A percentile compares a stretch with the other conserved stretches of the same genome.
These are phyloP conservation scores for Achatina immaculata DNA, from an alignment of 1,140 invertebrate species.

Conservation along the genomic window DNA sequence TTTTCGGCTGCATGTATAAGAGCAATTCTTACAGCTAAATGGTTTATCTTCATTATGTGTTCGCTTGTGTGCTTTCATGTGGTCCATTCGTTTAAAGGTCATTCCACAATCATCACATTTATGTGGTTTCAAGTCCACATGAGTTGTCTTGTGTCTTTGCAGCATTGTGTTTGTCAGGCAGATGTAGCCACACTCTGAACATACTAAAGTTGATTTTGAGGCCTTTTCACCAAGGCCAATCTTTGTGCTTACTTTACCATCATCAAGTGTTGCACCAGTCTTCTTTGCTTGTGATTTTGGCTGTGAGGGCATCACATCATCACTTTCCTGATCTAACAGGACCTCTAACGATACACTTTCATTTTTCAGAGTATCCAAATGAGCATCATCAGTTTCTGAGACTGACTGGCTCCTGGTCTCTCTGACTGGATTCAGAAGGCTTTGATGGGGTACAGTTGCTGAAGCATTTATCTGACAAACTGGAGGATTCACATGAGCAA, in stretches of 20 bases:
- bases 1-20: constrained; percentile 66
- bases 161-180: constrained; percentile 19
- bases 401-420: not conserved
- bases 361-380: not conserved
- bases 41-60: constrained; percentile 98
- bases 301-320: not conserved
- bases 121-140: constrained; percentile 45
- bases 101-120: constrained; percentile 93
- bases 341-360: not conserved
- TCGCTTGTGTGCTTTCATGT: constrained; percentile 92
- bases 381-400: not conserved
- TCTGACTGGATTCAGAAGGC: not conserved
- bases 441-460: not conserved
- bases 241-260: not conserved
- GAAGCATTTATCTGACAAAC: not conserved
- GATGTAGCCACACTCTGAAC: constrained; percentile 28
- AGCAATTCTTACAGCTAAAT: constrained; percentile 93
- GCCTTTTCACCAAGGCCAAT: not conserved
- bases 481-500: not conserved
- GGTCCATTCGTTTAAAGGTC: constrained; percentile 92
- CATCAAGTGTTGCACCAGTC: not conserved
- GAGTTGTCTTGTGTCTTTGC: constrained; percentile 22
- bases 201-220: constrained; percentile 3
- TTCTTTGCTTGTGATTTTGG: not conserved
- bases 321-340: not conserved